Evolutionary conservation across 2,113 vertebrate genomes (phyloP).

Genomic region (Haemorhous mexicanus): DNA sequence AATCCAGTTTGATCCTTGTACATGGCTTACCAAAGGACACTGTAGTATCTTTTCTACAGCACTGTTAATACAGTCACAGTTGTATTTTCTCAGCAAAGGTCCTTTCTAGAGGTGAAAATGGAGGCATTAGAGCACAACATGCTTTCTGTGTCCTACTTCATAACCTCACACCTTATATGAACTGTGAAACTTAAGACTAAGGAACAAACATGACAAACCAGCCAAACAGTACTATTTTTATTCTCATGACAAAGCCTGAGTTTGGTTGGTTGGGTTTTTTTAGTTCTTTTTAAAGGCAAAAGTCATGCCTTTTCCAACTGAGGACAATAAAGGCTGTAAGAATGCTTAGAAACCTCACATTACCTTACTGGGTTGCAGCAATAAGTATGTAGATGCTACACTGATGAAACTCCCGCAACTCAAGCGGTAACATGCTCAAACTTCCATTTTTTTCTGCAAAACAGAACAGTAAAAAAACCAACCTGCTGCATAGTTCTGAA

Average conservation of each 20-base stretch:
- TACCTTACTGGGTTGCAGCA: neutral
- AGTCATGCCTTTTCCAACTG: neutral
- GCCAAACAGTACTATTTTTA: conserved; percentile 38
- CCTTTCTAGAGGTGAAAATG: conserved; percentile 23
- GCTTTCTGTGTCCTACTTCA: neutral
- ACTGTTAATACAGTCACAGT: neutral
- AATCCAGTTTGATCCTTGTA: neutral
- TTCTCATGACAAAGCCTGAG: neutral
- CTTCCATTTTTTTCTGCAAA: neutral
- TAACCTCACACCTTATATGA: conserved; percentile 35
- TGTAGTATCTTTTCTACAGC: neutral
- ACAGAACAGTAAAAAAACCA: neutral
- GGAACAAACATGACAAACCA: conserved; percentile 35
- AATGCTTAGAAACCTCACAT: neutral
- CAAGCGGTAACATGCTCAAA: neutral
- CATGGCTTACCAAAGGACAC: neutral
- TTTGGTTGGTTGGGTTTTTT: neutral
- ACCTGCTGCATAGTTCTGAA: neutral
- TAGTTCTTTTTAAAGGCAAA: conserved; percentile 32
- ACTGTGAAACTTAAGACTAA: conserved; percentile 41
- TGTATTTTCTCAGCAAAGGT: neutral
- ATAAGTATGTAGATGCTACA: neutral
- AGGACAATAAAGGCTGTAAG: neutral
- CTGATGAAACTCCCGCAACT: neutral
- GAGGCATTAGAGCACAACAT: neutral